These are phyloP conservation scores for Teleogryllus occipitalis DNA, from an alignment of 1,140 invertebrate species.

Conservation along the genomic window DNA sequence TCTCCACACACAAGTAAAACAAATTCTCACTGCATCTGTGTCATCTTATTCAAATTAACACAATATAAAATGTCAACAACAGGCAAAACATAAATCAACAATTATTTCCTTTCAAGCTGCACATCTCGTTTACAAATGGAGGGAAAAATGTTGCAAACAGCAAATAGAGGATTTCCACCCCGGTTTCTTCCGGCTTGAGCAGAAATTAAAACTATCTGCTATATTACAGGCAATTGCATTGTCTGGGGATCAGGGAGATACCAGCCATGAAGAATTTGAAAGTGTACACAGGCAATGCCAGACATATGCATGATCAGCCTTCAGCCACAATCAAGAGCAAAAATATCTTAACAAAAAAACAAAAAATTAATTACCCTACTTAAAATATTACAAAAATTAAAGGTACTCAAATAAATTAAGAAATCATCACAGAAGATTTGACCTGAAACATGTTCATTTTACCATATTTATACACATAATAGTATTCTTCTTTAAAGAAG, in stretches of 20 bases:
- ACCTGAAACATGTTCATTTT: not conserved
- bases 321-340: not conserved
- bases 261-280: conserved; percentile 2
- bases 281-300: not conserved
- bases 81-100: conserved; percentile 14
- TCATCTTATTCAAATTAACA: conserved; percentile 9
- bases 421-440: not conserved
- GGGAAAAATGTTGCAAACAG: conserved; percentile 12
- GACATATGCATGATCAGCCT: not conserved
- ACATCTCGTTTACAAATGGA: conserved; percentile 13
- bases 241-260: not conserved
- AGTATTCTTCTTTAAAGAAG: not conserved
- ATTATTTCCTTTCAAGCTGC: conserved; percentile 12
- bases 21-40: not conserved
- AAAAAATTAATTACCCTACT: not conserved
- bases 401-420: conserved; percentile 1
- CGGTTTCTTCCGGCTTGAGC: not conserved
- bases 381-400: not conserved
- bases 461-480: not conserved
- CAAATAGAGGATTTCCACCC: not conserved
- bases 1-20: not conserved
- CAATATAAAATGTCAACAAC: conserved; percentile 15
- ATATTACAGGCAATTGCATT: not conserved
- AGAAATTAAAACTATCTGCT: not conserved
- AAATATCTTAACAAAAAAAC: not conserved